Base-by-base conservation (phyloP, 92 coral and sea anemone genomes). In the Ricordea florida region DNA sequence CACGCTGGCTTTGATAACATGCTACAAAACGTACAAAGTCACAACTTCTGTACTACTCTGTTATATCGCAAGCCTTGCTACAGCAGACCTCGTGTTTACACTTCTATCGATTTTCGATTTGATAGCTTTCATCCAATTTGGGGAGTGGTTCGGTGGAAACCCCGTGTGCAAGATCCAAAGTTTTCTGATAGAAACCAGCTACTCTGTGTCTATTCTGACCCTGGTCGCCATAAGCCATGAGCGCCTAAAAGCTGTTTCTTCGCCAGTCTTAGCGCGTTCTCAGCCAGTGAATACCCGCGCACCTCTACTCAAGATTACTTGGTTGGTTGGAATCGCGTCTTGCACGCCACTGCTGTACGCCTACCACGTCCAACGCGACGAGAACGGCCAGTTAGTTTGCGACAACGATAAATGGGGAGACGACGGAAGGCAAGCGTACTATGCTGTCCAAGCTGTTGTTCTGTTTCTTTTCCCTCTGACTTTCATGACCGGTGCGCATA, bases 291-390 rank as follows among this genome's bases (percentile, higher is more conserved):
- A 52, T 17, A 72, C 87, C 25, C 75, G 92, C 10, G 57, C 58
- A 11, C 22, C 69, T 15, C 29, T 88, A 13, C 69, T 77, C 0
- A 34, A 46, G 28, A 30, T 82, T 6, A 85, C 91, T 17, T 94
- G 98, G 98, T 24, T 74, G 6, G 37, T 72, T 6, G 83, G 94
- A 13, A 46, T 82, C n/a, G 25, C 43, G 10, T 76, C 82, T 9
- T 84, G 94, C 58, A 27, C 76, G 14, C 98, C 98, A 6, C 68
- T 94, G 40, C 45, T 88, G 21, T 82, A 91, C 62, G 98, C 94
- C 2, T 94, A 94, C 76, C 68, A 74, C 57, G 80, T 85, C 8
- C 66, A 62, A 41, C 35, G 28, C 44, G 76, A 80, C 4, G 65
- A 72, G 5, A 69, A 51, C 3, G 83, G 64, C 15, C 64, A 61